phyloP scores from a whole-genome alignment of 2,797 vertebrate species.

The Myripristis jacobus region DNA sequence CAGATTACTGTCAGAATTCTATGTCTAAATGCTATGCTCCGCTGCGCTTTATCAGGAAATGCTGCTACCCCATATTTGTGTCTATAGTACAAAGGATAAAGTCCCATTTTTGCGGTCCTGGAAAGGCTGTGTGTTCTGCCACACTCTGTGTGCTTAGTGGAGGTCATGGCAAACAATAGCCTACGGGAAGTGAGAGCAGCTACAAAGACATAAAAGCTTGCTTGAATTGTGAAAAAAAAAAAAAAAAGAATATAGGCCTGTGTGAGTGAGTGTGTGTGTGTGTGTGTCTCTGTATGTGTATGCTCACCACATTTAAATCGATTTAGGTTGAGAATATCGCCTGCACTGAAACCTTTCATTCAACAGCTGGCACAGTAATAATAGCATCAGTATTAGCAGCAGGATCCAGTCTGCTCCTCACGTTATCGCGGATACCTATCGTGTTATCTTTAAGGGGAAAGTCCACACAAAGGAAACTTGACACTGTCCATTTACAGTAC shows the following conservation, averaged over 20 bases:
- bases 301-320: neutral
- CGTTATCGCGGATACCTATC: conserved; percentile 52
- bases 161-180: conserved; percentile 72
- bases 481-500: conserved; percentile 72
- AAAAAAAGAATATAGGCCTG: too few relatives aligned
- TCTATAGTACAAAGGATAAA: conserved; percentile 68
- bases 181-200: conserved; percentile 58
- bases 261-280: neutral
- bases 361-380: conserved; percentile 28
- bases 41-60: conserved; percentile 57
- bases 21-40: conserved; percentile 47
- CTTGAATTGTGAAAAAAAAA: conserved; percentile 20
- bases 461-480: conserved; percentile 74
- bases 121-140: conserved; percentile 47
- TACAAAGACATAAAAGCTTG: conserved; percentile 38
- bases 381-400: conserved; percentile 13
- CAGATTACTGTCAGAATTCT: conserved; percentile 52
- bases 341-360: conserved; percentile 3
- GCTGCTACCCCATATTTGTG: conserved; percentile 50
- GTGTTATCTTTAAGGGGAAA: conserved; percentile 77
- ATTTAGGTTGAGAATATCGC: conserved; percentile 21
- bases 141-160: conserved; percentile 35
- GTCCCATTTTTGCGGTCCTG: conserved; percentile 51
- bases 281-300: neutral
- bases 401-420: conserved; percentile 30